These are phyloP conservation scores for Muscina levida DNA, from an alignment of 2,888 invertebrate genomes.

Conservation along the genomic window DNA sequence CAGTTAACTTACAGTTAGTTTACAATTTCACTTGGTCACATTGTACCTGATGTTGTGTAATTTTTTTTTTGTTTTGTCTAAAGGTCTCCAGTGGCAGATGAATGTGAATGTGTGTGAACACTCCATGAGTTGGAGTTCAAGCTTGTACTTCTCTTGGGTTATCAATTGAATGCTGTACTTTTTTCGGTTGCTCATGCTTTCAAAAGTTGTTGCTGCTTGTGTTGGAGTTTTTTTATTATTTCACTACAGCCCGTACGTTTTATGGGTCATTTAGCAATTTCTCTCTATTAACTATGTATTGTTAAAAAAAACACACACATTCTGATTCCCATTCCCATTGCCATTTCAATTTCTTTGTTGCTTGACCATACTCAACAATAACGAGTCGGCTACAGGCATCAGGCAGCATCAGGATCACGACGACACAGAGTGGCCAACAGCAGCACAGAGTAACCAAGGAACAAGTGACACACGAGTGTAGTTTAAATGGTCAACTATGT, in stretches of 20 bases:
- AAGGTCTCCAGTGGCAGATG: background rate
- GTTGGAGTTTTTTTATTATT: slow-evolving; percentile 42
- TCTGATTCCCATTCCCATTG: no score
- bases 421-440: no score
- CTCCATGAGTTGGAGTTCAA: no score
- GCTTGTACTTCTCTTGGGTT: background rate
- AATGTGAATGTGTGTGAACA: no score
- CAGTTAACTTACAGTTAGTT: slow-evolving; percentile 34
- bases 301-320: no score
- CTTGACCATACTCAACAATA: slow-evolving; percentile 56
- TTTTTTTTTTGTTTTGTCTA: background rate
- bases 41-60: slow-evolving; percentile 10
- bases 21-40: slow-evolving; percentile 45
- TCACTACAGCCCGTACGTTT: slow-evolving; percentile 63
- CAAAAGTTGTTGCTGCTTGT: slow-evolving; percentile 5
- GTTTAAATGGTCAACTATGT: slow-evolving; percentile 58
- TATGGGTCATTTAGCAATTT: slow-evolving; percentile 71
- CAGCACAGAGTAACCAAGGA: background rate
- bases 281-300: slow-evolving; percentile 64
- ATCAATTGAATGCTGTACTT: background rate
- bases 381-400: background rate
- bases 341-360: background rate
- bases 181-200: background rate
- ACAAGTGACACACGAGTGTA: slow-evolving; percentile 34
- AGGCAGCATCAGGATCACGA: slow-evolving; percentile 31